These are phyloP conservation scores for Sebastes nivosus DNA, from an alignment of 2,797 vertebrate genomes.

Conservation along the genomic window DNA sequence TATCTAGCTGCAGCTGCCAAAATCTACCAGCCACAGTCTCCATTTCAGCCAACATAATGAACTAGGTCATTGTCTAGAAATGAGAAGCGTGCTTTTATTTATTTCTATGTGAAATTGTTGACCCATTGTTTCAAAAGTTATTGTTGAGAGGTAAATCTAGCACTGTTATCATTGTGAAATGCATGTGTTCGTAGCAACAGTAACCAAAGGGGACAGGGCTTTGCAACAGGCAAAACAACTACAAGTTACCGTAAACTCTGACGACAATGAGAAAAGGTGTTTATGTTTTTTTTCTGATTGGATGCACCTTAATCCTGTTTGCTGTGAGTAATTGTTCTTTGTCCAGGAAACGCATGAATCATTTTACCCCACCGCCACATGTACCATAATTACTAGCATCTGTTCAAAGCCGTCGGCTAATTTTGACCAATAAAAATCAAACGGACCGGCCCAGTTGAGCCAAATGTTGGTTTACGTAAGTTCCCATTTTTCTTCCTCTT, in stretches of 20 bases:
- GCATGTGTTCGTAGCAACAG: background rate
- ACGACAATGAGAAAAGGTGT: background rate
- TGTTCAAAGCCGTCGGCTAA: constrained; percentile 41
- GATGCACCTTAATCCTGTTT: constrained; percentile 16
- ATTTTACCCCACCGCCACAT: constrained; percentile 28
- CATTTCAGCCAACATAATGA: background rate
- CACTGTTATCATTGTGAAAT: background rate
- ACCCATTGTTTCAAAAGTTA: background rate
- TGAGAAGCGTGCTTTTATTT: background rate
- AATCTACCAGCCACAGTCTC: background rate
- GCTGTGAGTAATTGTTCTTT: constrained; percentile 16
- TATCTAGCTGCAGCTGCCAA: background rate
- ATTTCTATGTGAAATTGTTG: background rate
- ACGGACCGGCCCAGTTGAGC: background rate
- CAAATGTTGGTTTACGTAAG: constrained; percentile 46
- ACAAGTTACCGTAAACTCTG: background rate
- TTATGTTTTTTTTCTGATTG: background rate
- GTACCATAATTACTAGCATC: constrained; percentile 58
- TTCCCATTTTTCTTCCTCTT: constrained; percentile 19
- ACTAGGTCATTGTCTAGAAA: background rate
- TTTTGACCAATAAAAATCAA: constrained; percentile 51
- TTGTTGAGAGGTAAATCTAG: background rate
- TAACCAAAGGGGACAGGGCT: background rate
- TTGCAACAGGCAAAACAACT: background rate
- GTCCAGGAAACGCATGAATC: constrained; percentile 63